Conservation (phyloP, 2,797 vertebrate genomes). For the Poeciliopsis paucimaculata region DNA sequence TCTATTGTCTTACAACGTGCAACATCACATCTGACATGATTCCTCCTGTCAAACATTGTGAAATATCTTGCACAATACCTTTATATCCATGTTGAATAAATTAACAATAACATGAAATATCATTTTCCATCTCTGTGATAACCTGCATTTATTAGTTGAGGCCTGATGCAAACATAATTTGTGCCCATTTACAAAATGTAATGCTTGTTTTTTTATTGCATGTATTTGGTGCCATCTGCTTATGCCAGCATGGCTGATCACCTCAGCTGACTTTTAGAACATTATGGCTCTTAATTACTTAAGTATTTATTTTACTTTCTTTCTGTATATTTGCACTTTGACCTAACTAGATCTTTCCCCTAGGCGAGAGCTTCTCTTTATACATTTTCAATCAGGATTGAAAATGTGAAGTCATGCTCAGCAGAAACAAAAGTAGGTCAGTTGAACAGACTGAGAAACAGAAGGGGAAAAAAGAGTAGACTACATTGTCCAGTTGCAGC, state of each 20-base stretch:
- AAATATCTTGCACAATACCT: neutral
- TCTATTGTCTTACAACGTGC: neutral
- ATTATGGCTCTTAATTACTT: neutral
- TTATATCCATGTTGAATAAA: neutral
- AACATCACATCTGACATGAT: neutral
- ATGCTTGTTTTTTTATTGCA: neutral
- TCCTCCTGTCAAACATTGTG: neutral
- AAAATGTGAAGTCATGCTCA: constrained; percentile 30
- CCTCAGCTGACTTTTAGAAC: neutral
- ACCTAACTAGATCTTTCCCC: neutral
- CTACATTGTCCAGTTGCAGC: constrained; percentile 28
- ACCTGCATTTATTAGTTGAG: neutral
- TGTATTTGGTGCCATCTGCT: neutral
- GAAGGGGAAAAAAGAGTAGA: constrained; percentile 4
- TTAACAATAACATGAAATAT: neutral
- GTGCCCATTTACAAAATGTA: neutral
- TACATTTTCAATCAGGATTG: too few relatives aligned
- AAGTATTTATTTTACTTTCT: neutral
- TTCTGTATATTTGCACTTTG: neutral
- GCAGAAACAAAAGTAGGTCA: constrained; percentile 52
- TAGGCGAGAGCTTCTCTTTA: neutral
- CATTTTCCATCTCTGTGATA: neutral
- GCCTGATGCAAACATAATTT: neutral
- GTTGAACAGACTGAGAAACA: neutral
- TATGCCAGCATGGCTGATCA: neutral